Base-by-base conservation (phyloP, 2,888 invertebrate species). In the Zele albiditarsus region DNA sequence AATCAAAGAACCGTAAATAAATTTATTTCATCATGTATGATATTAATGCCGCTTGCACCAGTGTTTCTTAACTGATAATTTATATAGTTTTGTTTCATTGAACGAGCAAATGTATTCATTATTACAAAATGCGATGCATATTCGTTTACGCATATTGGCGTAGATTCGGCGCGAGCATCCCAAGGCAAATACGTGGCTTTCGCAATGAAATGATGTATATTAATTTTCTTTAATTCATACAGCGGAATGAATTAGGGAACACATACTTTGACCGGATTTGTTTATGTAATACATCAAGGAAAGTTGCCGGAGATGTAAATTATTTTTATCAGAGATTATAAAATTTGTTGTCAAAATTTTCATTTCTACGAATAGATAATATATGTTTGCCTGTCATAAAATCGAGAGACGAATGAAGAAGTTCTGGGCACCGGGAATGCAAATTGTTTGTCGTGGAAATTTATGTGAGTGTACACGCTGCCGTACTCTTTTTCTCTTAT, bases 21-120 rank as follows among this genome's bases (percentile, higher is more conserved):
- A 53, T 72, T 67, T 74, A 10, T 49, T n/a, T 2, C 16, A 60
- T 60, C 38, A n/a, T 68, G 57, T 76, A 71, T 77, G 70, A 72
- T 79, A 77, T 77, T 65, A 76, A 69, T 80, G 76, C 76, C 75
- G 80, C 78, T 80, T 77, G 71, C 73, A 75, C 74, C 71, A 76
- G 60, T 69, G 74, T 46, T 46, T 46, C n/a, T 14, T 12, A 12
- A 8, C 12, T 38, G 12, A n/a, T 12, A 38, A 12, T 38, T 38
- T 12, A 8, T 38, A 12, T 38, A 12, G 12, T 38, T 8, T 38
- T 6, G 12, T 38, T 38, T 38, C 12, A 38, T 38, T 38, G 38
- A 6, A 38, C 2, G 12, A 12, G 38, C 38, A 38, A 12, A 38
- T 12, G 38, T 12, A 38, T 12, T 12, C 12, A 12, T 12, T 8